These are phyloP conservation scores for Polypterus senegalus DNA, from an alignment of 2,113 vertebrate genomes.

Conservation along the genomic window DNA sequence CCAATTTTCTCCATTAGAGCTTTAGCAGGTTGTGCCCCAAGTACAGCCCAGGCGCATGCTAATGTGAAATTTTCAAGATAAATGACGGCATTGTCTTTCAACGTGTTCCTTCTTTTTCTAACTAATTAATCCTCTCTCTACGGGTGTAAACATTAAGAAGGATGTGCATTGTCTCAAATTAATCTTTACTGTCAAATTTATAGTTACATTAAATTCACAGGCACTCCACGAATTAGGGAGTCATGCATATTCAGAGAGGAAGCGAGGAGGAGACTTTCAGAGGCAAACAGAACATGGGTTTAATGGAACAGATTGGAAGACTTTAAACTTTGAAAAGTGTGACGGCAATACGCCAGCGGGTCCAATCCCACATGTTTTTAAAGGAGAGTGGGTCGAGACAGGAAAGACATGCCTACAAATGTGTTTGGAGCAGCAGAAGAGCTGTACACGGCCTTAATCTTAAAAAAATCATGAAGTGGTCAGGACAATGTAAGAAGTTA, in stretches of 20 bases:
- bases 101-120: constrained; percentile 25
- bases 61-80: constrained; percentile 21
- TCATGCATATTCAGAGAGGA: neutral
- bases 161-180: constrained; percentile 24
- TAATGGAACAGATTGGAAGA: too few relatives aligned
- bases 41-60: neutral
- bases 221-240: constrained; percentile 16
- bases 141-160: constrained; percentile 37
- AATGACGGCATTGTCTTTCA: constrained; percentile 30
- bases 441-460: too few relatives aligned
- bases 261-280: too few relatives aligned
- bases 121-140: constrained; percentile 36
- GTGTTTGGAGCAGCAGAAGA: too few relatives aligned
- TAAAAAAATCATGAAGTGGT: too few relatives aligned
- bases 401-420: too few relatives aligned
- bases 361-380: too few relatives aligned
- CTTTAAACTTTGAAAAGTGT: too few relatives aligned
- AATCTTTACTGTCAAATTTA: constrained; percentile 41
- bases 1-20: neutral
- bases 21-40: neutral
- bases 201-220: constrained; percentile 24
- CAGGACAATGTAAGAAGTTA: too few relatives aligned
- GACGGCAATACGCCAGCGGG: too few relatives aligned
- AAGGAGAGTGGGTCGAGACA: too few relatives aligned
- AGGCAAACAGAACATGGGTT: too few relatives aligned